Base-by-base conservation (phyloP, 2,888 invertebrate genomes). In the Drosophila monieri region DNA sequence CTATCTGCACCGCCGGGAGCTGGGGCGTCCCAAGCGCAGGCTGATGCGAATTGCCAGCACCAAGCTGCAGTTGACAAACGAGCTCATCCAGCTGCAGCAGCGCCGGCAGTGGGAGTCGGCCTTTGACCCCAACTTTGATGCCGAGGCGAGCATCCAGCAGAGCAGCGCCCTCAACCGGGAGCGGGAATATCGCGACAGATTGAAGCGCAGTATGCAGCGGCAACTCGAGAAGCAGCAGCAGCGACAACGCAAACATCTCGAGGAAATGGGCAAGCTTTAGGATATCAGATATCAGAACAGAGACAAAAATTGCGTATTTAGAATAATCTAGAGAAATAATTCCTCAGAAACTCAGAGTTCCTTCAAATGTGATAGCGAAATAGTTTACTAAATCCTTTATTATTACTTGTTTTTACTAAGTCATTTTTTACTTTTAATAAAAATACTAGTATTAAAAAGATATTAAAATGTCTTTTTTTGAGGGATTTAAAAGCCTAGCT, bases 11-110 rank as follows among this genome's bases (percentile, higher is more conserved):
- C 70, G 80, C 6, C 60, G 65, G 71, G 88, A 88, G 56, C 25
- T 84, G 66, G 23, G 41, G 0, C 85, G 85, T 23, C 69, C 76
- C 39, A 78, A 51, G 65, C 74, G 76, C 10, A 76, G 71, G 15
- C 15, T 80, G 41, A 76, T 84, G 78, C 70, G 71, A 15, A 56
- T 86, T 32, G 76, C 73, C 56, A 64, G 35, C 60, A 88, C 86
- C 60, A 86, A 84, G 54, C n/a, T 86, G 64, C 70, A 61, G 49
- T 69, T 88, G 76, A 88, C 88, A 55, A 71, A 84, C 53, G 86
- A 80, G 67, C 78, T 84, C 69, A 88, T 86, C 51, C 67, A 55
- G 49, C 66, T 32, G 15, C 48, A 65, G 52, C 58, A 65, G 54
- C 54, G 47, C 3, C 72, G 69, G 35, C 80, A 85, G 51, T 81